These are phyloP conservation scores for Hemicrepidius hirtus DNA, from an alignment of 2,888 invertebrate species.

Conservation along the genomic window DNA sequence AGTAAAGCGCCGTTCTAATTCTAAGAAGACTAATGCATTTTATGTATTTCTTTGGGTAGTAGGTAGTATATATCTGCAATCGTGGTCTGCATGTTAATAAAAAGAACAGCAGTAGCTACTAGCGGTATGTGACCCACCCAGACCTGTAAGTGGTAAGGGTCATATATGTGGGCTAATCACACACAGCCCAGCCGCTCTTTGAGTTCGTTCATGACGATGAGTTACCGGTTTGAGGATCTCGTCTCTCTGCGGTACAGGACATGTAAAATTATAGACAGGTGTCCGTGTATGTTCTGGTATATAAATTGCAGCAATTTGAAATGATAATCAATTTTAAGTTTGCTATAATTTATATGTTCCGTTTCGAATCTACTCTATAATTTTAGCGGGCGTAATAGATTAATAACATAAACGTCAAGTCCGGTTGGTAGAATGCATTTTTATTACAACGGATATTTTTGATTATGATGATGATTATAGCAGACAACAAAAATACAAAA, in stretches of 20 bases:
- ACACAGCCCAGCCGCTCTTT: slow-evolving; percentile 40
- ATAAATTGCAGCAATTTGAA: slow-evolving; percentile 27
- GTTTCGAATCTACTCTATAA: slow-evolving; percentile 16
- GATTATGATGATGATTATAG: no score
- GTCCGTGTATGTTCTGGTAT: slow-evolving; percentile 11
- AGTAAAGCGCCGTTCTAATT: slow-evolving; percentile 5
- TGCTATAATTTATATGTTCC: slow-evolving; percentile 24
- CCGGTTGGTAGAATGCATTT: not conserved
- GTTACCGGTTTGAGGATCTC: slow-evolving; percentile 42
- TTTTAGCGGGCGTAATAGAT: slow-evolving; percentile 28
- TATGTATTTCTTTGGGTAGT: slow-evolving; percentile 17
- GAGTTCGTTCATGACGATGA: slow-evolving; percentile 40
- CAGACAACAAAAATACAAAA: no score
- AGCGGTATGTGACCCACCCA: slow-evolving; percentile 44
- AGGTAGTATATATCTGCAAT: slow-evolving; percentile 8
- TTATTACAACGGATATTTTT: no score
- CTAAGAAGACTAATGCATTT: slow-evolving; percentile 33
- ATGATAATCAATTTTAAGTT: slow-evolving; percentile 26
- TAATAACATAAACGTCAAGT: slow-evolving; percentile 23
- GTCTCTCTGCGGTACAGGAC: slow-evolving; percentile 4
- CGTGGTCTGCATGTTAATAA: slow-evolving; percentile 33
- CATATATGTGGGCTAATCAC: slow-evolving; percentile 50
- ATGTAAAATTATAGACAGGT: slow-evolving; percentile 42
- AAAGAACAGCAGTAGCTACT: slow-evolving; percentile 31
- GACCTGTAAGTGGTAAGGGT: slow-evolving; percentile 38